Evolutionary conservation across 2,888 invertebrate species (phyloP), one percentile per base, ranked within the genome.

Genomic region (Megalurothrips usitatus): DNA sequence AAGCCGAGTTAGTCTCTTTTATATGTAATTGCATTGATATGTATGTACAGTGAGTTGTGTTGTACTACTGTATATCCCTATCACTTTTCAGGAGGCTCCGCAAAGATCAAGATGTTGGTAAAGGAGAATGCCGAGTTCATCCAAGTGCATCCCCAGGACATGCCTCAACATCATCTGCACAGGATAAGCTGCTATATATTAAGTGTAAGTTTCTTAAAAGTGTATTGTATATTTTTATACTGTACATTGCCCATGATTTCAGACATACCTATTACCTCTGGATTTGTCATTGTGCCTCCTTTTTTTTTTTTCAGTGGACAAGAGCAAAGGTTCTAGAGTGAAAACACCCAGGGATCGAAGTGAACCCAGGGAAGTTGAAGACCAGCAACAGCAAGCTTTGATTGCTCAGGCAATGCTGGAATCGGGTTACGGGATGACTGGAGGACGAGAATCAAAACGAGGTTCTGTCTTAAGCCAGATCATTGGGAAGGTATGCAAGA

Each of bases 71-170:
- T 6, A 80, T 43, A 6, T 28, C 79, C 49, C 43, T 75, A 28
- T 12, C 43, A n/a, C 79, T 79, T 49, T 68, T 43, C n/a, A 47
- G 81, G 79, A 48, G 79, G 26, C 26, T 75, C n/a, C 68, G 68
- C 23, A 75, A 75, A 75, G 68, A 75, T 75, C 68, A n/a, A 75
- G 68, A 75, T 26, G 68, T 23, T 12, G 68, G 26, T 12, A 83
- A 83, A 81, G 81, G 81, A 12, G 84, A 83, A 34, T 84, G 84
- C 63, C 82, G 83, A 19, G 80, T 84, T 49, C 84, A 84, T 79
- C 82, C 83, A n/a, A 79, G 81, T 23, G 68, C 68, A 26, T 75
- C 68, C 12, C 68, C 68, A 26, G 68, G 68, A 75, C 68, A 75
- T 75, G 68, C 26, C 68, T 75, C 68, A 23, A 26, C 68, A 10